Conservation (phyloP, 2,888 invertebrate genomes). For the Eupithecia tripunctaria region DNA sequence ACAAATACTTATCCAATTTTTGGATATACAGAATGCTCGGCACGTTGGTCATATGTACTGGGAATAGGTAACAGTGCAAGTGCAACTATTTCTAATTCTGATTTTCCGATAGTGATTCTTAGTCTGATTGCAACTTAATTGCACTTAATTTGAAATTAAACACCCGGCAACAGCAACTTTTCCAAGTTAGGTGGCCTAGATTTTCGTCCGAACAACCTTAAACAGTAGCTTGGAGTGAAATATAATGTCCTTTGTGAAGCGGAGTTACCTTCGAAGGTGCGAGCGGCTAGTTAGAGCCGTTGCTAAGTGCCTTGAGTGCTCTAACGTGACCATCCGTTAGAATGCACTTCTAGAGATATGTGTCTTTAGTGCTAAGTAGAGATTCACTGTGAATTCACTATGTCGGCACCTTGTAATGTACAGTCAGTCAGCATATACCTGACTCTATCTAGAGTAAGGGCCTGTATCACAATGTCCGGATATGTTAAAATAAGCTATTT, state of each 20-base stretch:
- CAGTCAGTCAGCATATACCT: neutral
- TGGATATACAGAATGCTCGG: neutral
- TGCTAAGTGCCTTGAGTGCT: neutral
- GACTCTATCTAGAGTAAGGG: neutral
- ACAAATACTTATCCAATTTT: neutral
- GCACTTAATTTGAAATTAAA: neutral
- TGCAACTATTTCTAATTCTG: neutral
- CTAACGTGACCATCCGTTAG: neutral
- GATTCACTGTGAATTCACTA: neutral
- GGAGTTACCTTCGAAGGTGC: neutral
- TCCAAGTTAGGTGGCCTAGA: neutral
- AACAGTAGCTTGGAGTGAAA: conserved; percentile 1
- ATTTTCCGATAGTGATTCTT: neutral
- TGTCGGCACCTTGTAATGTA: neutral
- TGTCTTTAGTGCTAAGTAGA: neutral
- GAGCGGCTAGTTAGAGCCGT: neutral
- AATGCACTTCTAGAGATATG: neutral
- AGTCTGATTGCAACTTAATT: neutral
- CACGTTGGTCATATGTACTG: too few species aligned
- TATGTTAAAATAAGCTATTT: too few species aligned
- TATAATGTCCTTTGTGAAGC: neutral
- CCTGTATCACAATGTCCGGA: too few species aligned
- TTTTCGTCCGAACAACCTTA: neutral
- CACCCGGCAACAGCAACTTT: neutral
- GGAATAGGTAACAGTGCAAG: too few species aligned